These are phyloP conservation scores for Pseudomyrmex flavicornis DNA, from an alignment of 1,140 invertebrate genomes.

Conservation along the genomic window DNA sequence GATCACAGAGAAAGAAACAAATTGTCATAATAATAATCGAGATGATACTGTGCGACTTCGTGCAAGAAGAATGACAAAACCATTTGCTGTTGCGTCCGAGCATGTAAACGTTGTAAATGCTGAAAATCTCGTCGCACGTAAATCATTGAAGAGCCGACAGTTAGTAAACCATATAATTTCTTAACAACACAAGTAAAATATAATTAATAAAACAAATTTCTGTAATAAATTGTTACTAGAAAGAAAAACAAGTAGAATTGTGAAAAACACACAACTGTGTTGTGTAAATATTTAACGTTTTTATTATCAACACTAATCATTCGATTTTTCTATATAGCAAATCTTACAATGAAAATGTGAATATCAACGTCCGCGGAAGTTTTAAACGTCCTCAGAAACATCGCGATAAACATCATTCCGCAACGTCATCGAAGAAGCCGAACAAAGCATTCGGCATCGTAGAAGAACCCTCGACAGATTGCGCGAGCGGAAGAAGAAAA, in stretches of 20 bases:
- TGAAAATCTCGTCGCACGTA: background rate
- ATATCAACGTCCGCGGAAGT: background rate
- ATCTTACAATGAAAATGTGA: background rate
- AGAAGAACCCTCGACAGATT: background rate
- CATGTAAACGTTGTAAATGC: background rate
- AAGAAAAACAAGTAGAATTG: background rate
- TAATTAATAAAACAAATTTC: slow-evolving; percentile 4
- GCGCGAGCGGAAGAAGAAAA: background rate
- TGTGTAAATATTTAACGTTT: background rate
- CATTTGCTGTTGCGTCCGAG: background rate
- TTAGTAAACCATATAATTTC: slow-evolving; percentile 5
- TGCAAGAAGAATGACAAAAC: background rate
- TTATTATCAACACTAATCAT: background rate
- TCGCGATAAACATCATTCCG: background rate
- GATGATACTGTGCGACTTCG: background rate
- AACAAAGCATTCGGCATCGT: background rate
- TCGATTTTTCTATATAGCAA: background rate
- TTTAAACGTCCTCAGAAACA: background rate
- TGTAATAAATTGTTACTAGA: background rate
- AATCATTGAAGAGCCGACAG: background rate
- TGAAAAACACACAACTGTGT: background rate
- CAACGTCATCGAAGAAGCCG: too few species aligned
- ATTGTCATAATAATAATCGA: background rate
- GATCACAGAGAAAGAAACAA: background rate
- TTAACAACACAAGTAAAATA: slow-evolving; percentile 14